Conservation (phyloP, 2,797 vertebrate genomes). For the Champsocephalus gunnari region DNA sequence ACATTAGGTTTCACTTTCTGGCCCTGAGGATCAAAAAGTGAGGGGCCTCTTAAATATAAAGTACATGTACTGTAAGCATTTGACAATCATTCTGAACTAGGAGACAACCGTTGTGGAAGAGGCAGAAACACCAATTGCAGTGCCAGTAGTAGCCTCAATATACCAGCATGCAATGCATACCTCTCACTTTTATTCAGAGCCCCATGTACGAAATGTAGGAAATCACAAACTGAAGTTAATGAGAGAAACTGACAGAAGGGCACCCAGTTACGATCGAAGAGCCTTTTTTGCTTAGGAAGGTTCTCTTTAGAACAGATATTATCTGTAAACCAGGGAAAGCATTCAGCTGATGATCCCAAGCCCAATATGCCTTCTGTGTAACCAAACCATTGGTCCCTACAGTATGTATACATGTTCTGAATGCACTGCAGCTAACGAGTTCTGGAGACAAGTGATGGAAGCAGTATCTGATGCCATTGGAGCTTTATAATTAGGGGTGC, state of each 20-base stretch:
- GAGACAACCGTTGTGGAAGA: constrained; percentile 6
- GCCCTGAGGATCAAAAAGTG: constrained; percentile 4
- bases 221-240: neutral
- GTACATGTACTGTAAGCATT: constrained; percentile 13
- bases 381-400: no score
- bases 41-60: constrained; percentile 19
- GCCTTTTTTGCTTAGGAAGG: no score
- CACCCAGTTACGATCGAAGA: no score
- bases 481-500: no score
- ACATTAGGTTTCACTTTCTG: constrained; percentile 16
- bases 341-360: no score
- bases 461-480: no score
- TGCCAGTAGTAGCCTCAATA: neutral
- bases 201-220: constrained; percentile 7
- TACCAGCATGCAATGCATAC: constrained; percentile 7
- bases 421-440: no score
- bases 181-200: neutral
- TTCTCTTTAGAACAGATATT: no score
- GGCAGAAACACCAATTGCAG: constrained; percentile 8
- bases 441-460: no score
- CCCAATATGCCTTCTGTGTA: no score
- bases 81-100: neutral
- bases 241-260: neutral
- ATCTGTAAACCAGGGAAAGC: no score
- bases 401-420: no score